Conservation (phyloP, 2,113 vertebrate species). For the Baryphthengus martii region DNA sequence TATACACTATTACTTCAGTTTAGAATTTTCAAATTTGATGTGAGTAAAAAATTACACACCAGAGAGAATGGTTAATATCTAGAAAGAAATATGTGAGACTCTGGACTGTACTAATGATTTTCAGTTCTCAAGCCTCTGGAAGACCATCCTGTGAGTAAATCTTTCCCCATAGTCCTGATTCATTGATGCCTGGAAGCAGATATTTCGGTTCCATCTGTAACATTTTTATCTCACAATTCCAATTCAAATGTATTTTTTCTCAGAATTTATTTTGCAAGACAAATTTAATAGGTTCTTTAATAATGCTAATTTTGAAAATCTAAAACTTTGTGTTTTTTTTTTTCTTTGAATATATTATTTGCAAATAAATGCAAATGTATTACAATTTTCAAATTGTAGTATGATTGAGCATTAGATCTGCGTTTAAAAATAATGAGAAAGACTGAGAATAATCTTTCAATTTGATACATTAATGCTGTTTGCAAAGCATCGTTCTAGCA, state of each 20-base stretch:
- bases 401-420: neutral
- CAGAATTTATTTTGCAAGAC: neutral
- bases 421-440: neutral
- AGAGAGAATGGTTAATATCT: neutral
- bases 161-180: neutral
- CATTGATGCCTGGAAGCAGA: neutral
- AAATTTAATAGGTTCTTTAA: neutral
- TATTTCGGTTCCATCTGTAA: neutral
- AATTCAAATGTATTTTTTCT: neutral
- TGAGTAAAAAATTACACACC: neutral
- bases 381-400: neutral
- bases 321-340: neutral
- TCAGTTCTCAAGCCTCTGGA: slow-evolving; percentile 22
- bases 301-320: neutral
- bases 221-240: neutral
- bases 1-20: neutral
- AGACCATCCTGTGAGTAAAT: slow-evolving; percentile 17
- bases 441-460: neutral
- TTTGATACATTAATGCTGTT: neutral
- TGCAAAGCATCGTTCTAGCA: neutral
- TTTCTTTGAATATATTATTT: neutral
- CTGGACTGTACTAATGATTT: neutral
- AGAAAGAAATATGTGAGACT: neutral
- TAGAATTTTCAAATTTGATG: neutral
- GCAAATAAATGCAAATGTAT: too few relatives aligned